Base-by-base conservation (phyloP, 30 jellyfish, hydroid and myxozoan species). In the Cassiopea xamachana region DNA sequence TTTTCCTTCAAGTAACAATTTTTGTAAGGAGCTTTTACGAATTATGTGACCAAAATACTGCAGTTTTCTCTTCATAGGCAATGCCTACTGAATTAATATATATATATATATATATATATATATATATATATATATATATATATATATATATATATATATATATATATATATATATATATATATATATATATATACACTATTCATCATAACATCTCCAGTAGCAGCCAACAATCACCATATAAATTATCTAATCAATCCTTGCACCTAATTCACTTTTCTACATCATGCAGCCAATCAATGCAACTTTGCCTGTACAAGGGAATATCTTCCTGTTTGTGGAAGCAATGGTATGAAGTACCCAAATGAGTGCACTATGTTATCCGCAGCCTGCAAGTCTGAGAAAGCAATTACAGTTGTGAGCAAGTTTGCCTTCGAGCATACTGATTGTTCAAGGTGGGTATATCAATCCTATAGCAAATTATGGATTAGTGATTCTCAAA, bases 261-360 rank as follows among this genome's bases (percentile, higher is more conserved):
- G 27, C 19, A 2, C 15, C 74, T 14, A 64, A 17, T 8, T 16
- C 4, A 43, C 15, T 12, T 12, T 71, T 39, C 51, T n/a, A 4
- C 27, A 12, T 19, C 39, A 39, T 39, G 39, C 49, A 74, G 87
- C 87, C 49, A 59, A 75, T 60, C 73, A 74, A 27, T 90, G 97
- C 60, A 46, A 0, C 7, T 49, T 90, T 49, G 64, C 76, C 7
- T 90, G 97, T 84, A 82, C 86, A 69, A 43, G 69, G 60, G 74
- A 46, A 39, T 83, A 81, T 73, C 16, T 55, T 7, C 97, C 97
- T 10, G 97, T 90, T 19, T 90, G 97, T 62, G 97, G 97, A 48
- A 90, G 93, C 74, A 93, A 90, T 60, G 93, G 93, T 0, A 72
- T 45, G 16, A 73, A 81, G 27, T 90, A 90, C 85, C 10, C 89